Conservation (phyloP, 2,888 invertebrate species). For the Cheilosia vulpina region DNA sequence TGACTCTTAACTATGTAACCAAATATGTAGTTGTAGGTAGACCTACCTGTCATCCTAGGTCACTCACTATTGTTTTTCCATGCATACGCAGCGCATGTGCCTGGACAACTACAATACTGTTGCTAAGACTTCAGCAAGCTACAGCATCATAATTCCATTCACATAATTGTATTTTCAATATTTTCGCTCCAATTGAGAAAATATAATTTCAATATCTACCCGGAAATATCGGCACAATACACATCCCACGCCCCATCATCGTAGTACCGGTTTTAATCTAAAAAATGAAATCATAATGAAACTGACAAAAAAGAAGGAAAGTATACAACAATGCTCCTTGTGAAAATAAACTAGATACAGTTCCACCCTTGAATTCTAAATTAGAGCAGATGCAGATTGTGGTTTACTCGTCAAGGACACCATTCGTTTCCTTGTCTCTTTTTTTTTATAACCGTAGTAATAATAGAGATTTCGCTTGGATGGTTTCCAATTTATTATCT, state of each 20-base stretch:
- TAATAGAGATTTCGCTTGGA: background rate
- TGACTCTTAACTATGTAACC: no score
- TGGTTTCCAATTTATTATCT: constrained; percentile 1
- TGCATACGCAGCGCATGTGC: no score
- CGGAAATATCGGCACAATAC: background rate
- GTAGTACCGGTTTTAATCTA: background rate
- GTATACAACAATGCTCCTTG: background rate
- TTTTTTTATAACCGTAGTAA: background rate
- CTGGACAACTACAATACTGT: no score
- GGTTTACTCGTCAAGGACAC: constrained; percentile 1
- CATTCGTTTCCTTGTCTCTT: background rate
- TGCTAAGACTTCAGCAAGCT: no score
- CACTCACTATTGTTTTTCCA: no score
- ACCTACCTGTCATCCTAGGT: no score
- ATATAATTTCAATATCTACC: background rate
- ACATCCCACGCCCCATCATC: background rate
- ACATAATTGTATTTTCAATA: background rate
- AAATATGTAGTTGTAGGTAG: no score
- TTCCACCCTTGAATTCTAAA: constrained; percentile 4
- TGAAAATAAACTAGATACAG: background rate
- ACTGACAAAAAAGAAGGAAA: background rate
- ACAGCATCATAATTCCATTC: no score
- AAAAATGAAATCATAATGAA: background rate
- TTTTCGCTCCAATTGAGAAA: background rate
- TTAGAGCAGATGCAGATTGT: constrained; percentile 4